Evolutionary conservation across 2,888 invertebrate species (phyloP), one percentile per base, ranked within the genome.

Genomic region (Dryocosmus kuriphilus): DNA sequence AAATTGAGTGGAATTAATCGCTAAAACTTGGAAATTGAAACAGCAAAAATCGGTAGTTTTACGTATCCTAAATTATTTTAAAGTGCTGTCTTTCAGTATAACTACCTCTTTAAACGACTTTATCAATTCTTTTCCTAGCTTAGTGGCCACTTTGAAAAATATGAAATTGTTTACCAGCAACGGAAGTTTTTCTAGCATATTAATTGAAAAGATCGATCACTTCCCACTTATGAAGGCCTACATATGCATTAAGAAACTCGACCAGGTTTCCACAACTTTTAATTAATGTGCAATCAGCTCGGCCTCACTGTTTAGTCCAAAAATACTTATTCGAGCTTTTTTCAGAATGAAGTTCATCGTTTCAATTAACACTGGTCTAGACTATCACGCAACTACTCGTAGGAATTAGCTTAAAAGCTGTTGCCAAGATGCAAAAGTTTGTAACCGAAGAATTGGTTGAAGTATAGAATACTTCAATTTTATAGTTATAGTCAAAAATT

Each of bases 261-360:
- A 51, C 67, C 67, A 67, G 22, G 63, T 35, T 63, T 63, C n/a
- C 63, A 35, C 24, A 38, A 65, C n/a, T 30, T 71, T 71, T 51
- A 11, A 51, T 27, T 51, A 71, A 71, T 46, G 30, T 71, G 51
- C 71, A 51, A 51, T n/a, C 2, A 32, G n/a, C 51, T 51, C 24
- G 65, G 65, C 38, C 41, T 24, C 46, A 32, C 30, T 27, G n/a
- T 46, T 51, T 32, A 71, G 71, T 71, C 71, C 71, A 71, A 71
- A 71, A 71, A 71, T 71, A 71, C 51, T n/a, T 51, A n/a, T 71
- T 71, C 51, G 71, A 71, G 71, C 71, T 71, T 71, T 71, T 67
- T 71, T 71, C 71, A 71, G 71, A 51, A 30, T n/a, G 46, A 71
- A 30, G 51, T 30, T 51, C n/a, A 46, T 71, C 71, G 71, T 71